phyloP scores from a whole-genome alignment of 2,113 vertebrate genomes.

The Theristicus caerulescens region DNA sequence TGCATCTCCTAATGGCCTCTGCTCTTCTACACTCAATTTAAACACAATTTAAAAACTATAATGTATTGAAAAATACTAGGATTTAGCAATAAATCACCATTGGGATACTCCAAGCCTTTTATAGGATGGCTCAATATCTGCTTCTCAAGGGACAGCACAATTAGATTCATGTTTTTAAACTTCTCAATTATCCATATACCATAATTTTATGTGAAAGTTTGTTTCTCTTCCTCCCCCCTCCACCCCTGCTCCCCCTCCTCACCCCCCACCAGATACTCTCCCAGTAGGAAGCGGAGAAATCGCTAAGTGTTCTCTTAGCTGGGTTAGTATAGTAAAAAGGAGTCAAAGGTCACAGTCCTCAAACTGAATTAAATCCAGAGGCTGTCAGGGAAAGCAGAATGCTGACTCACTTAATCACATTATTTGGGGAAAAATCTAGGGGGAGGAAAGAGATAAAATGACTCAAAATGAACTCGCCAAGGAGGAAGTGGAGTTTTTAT shows the following conservation, averaged over 20 bases:
- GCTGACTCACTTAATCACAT: conserved; percentile 85
- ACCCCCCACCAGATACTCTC: conserved; percentile 71
- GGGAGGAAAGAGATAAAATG: conserved; percentile 83
- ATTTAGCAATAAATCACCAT: conserved; percentile 99
- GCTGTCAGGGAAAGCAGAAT: conserved; percentile 78
- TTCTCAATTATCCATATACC: conserved; percentile 97
- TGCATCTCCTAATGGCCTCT: conserved; percentile 99
- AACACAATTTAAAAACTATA: conserved; percentile 99
- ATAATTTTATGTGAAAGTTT: conserved; percentile 94
- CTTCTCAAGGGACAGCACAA: conserved; percentile 91
- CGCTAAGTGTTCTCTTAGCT: conserved; percentile 85
- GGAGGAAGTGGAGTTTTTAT: conserved; percentile 81
- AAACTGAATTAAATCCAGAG: conserved; percentile 83
- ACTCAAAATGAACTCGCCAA: conserved; percentile 83
- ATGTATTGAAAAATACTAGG: conserved; percentile 99
- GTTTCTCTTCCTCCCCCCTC: conserved; percentile 73
- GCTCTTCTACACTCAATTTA: conserved; percentile 99
- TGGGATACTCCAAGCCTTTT: conserved; percentile 95
- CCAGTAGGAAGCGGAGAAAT: conserved; percentile 81
- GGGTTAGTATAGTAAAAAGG: conserved; percentile 80
- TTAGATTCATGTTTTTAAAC: conserved; percentile 99
- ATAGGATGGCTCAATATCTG: conserved; percentile 96
- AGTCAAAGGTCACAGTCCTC: conserved; percentile 87
- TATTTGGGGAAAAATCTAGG: conserved; percentile 84
- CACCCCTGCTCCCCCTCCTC: conserved; percentile 15